Evolutionary conservation across 2,113 vertebrate genomes (phyloP).

Genomic region (Asarcornis scutulata): DNA sequence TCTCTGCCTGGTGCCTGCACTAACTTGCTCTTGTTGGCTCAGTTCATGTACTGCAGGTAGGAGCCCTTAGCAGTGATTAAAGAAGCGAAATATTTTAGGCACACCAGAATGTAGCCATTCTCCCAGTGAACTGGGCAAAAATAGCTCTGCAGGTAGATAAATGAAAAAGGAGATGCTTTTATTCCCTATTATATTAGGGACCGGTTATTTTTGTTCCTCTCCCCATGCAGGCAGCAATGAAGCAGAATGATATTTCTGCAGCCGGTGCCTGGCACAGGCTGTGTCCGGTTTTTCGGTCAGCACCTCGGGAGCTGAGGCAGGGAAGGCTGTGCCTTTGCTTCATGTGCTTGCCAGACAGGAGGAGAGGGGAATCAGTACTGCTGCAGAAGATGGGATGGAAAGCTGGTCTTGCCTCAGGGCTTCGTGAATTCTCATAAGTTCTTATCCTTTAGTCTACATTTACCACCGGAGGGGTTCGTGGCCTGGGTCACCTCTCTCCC

Average conservation of each 20-base stretch:
- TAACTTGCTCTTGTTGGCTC: not conserved
- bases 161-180: not conserved
- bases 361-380: accelerated
- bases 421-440: not conserved
- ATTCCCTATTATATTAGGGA: constrained; percentile 1
- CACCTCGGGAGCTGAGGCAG: not conserved
- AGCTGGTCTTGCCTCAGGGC: not conserved
- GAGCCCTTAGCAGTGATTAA: not conserved
- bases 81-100: constrained; percentile 42
- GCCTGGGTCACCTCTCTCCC: not conserved
- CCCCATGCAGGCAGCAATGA: not conserved
- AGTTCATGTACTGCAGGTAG: constrained; percentile 36
- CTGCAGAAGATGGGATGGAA: not conserved
- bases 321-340: not conserved
- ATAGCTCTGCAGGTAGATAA: not conserved
- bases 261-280: not conserved
- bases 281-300: not conserved
- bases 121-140: not conserved
- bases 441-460: accelerated
- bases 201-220: not conserved
- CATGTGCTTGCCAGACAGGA: accelerated
- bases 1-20: not conserved
- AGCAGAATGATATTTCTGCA: not conserved
- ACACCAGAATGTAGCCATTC: not conserved
- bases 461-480: accelerated